These are phyloP conservation scores for Sebastes vulpes DNA, from an alignment of 2,797 vertebrate species.

Conservation along the genomic window DNA sequence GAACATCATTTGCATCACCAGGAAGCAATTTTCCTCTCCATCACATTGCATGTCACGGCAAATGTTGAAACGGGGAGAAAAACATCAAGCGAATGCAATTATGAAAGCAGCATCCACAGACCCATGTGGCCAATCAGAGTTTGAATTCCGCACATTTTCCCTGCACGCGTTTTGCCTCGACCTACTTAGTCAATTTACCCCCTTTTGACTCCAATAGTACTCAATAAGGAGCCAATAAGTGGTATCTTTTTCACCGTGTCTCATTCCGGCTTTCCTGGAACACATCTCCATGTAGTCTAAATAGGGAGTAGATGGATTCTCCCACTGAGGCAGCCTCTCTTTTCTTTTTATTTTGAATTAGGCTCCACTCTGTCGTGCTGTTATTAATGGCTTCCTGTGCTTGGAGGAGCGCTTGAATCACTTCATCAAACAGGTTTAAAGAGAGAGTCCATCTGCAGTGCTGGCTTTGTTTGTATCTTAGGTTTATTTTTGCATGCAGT, in stretches of 20 bases:
- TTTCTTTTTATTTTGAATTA: conserved; percentile 44
- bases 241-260: conserved; percentile 25
- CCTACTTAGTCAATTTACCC: conserved; percentile 79
- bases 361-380: conserved; percentile 38
- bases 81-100: conserved; percentile 69
- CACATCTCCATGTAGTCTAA: conserved; percentile 16
- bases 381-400: conserved; percentile 48
- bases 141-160: conserved; percentile 65
- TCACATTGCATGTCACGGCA: conserved; percentile 59
- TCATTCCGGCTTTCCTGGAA: conserved; percentile 37
- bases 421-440: conserved; percentile 27
- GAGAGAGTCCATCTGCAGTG: conserved; percentile 20
- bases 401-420: conserved; percentile 37
- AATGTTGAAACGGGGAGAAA: conserved; percentile 61
- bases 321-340: conserved; percentile 22
- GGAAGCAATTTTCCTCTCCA: conserved; percentile 58
- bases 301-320: conserved; percentile 32
- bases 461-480: conserved; percentile 8
- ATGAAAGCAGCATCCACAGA: conserved; percentile 67
- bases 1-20: conserved; percentile 68
- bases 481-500: not conserved
- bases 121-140: conserved; percentile 74
- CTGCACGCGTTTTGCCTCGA: conserved; percentile 50
- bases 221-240: conserved; percentile 58
- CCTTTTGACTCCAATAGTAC: conserved; percentile 70